Base-by-base conservation (phyloP, 2,113 vertebrate genomes). In the Gambusia holbrooki region DNA sequence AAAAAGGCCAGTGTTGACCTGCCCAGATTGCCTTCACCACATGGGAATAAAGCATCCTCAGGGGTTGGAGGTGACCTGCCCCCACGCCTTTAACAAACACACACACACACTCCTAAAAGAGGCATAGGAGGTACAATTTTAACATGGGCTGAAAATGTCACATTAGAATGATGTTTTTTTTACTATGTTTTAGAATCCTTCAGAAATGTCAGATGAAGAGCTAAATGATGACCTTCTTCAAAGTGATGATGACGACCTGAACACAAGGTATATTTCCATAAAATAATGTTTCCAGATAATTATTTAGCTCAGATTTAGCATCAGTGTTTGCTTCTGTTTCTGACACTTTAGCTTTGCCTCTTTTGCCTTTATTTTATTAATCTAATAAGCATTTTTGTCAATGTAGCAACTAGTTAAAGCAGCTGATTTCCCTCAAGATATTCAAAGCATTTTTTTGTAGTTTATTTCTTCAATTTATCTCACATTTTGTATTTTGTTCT, bases 141-240 rank as follows among this genome's bases (percentile, higher is more conserved):
- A 73, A 64, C 7, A 28, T 8, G 17, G 4, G 27, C 4, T 11
- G 5, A 63, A 10, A 54, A 22, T 54, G 15, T 25, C 51, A 19
- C 51, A 54, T 22, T 54, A n/a, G 51, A 58, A 58, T 22, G 6
- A 15, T 33, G 29, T 58, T 11, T 65, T 54, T 11, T 64, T 27
- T 4, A 79, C 35, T 85, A 62, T 87, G 80, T 89, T 81, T 85
- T 87, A 99, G 97, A 97, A 96, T 91, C 95, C 96, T 5, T 98
- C 97, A 42, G 98, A 99, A 91, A 90, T 95, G 71, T 98, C 97
- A 29, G 98, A 99, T 89, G 98, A 99, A 88, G 98, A 99, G 81
- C 92, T 99, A 32, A 98, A 98, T 45, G 98, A 99, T 79, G 97
- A 98, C 92, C 97, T 99, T 84, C 92, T 99, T 77, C 97, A 98